Evolutionary conservation across 2,888 invertebrate species (phyloP).

Genomic region (Chrysina gloriosa): DNA sequence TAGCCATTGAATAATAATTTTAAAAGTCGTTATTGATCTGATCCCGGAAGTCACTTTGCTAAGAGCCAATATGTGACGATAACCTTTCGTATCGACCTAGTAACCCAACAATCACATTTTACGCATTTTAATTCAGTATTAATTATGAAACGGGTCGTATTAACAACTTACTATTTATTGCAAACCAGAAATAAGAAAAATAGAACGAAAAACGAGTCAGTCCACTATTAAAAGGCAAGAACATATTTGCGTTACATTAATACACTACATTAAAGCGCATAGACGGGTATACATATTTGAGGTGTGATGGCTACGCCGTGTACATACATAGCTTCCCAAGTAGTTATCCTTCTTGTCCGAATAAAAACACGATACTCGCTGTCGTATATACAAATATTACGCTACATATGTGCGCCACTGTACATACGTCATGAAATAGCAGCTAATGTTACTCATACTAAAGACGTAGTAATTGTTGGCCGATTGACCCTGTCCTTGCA

Average conservation of each 20-base stretch:
- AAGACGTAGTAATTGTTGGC: conserved; percentile 55
- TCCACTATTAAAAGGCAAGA: conserved; percentile 2
- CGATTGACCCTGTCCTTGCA: conserved; percentile 63
- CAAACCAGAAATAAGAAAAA: conserved; percentile 9
- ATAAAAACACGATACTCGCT: not conserved
- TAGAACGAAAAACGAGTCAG: conserved; percentile 18
- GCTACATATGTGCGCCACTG: not conserved
- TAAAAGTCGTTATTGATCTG: too few relatives aligned
- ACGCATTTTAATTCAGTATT: conserved; percentile 1
- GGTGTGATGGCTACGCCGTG: not conserved
- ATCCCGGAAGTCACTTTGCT: too few relatives aligned
- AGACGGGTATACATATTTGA: conserved; percentile 3
- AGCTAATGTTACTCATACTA: conserved; percentile 25
- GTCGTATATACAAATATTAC: not conserved
- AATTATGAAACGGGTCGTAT: conserved; percentile 1
- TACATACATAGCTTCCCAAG: not conserved
- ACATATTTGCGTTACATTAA: not conserved
- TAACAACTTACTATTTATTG: conserved; percentile 5
- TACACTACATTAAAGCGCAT: conserved; percentile 3
- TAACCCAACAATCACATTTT: conserved; percentile 4
- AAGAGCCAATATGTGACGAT: too few relatives aligned
- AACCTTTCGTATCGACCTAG: too few relatives aligned
- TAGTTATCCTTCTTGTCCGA: not conserved
- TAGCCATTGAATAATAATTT: too few relatives aligned
- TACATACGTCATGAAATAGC: conserved; percentile 44